Evolutionary conservation across 2,888 invertebrate genomes (phyloP).

Genomic region (Ferdinandea cuprea): DNA sequence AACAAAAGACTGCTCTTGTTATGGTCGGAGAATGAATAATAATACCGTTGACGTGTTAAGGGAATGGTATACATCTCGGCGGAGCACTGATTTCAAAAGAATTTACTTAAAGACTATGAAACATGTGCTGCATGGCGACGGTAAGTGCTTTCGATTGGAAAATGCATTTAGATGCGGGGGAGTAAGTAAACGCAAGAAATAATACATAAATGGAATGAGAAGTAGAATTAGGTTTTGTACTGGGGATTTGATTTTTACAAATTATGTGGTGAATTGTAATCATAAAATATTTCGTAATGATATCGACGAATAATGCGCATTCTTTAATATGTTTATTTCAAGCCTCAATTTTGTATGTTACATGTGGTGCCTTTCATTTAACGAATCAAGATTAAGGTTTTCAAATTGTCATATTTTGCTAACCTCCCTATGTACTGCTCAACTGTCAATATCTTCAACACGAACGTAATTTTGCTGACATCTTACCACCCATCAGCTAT

Average conservation of each 20-base stretch:
- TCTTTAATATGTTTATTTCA: no score
- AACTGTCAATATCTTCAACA: no score
- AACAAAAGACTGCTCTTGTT: slow-evolving; percentile 9
- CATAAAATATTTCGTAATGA: no score
- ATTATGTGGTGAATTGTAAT: neutral
- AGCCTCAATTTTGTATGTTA: no score
- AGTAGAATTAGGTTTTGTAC: neutral
- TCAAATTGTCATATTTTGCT: no score
- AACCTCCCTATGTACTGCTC: no score
- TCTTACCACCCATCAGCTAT: no score
- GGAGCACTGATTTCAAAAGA: slow-evolving; percentile 19
- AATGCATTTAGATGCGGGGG: slow-evolving; percentile 47
- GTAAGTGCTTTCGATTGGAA: slow-evolving; percentile 46
- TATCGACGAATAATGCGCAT: no score
- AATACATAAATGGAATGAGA: slow-evolving; percentile 11
- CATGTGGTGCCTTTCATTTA: no score
- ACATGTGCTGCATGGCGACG: slow-evolving; percentile 3
- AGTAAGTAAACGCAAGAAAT: neutral
- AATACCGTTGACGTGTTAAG: neutral
- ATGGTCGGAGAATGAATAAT: neutral
- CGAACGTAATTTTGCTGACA: no score
- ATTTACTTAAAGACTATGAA: slow-evolving; percentile 33
- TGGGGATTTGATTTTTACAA: neutral
- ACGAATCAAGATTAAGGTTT: no score
- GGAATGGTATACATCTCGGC: neutral